phyloP scores from a whole-genome alignment of 1,140 invertebrate species.

The Trichomalopsis sarcophagae region DNA sequence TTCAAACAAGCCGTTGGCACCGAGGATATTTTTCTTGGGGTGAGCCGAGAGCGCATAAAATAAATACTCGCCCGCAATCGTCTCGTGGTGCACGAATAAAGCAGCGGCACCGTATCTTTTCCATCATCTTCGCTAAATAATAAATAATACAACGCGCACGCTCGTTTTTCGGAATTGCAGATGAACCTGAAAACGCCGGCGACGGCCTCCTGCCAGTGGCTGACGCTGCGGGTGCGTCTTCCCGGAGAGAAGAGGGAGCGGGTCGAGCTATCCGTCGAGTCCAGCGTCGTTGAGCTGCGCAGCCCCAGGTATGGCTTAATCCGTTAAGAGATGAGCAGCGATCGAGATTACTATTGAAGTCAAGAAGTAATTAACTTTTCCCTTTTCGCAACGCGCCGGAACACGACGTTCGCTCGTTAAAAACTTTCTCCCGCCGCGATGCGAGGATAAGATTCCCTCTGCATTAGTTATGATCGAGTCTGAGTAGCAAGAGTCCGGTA shows the following conservation, averaged over 20 bases:
- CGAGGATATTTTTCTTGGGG: conserved; percentile 90
- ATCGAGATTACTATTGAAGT: no score
- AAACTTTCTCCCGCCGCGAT: neutral
- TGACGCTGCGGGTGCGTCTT: conserved; percentile 84
- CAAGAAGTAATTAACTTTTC: conserved; percentile 32
- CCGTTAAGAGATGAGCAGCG: no score
- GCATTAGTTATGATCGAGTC: no score
- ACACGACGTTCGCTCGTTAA: neutral
- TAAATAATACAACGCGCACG: no score
- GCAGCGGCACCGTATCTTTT: no score
- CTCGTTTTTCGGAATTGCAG: conserved; percentile 69
- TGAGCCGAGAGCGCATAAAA: conserved; percentile 64
- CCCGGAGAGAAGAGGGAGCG: conserved; percentile 81
- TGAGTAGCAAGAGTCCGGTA: no score
- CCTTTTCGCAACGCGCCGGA: neutral
- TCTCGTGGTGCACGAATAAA: no score
- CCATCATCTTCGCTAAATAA: no score
- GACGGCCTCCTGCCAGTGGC: conserved; percentile 90
- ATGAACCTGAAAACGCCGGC: conserved; percentile 89
- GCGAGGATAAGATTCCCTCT: no score
- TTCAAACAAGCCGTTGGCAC: conserved; percentile 90
- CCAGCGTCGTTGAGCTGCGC: conserved; percentile 80
- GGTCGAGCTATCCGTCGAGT: conserved; percentile 83
- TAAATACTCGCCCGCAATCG: neutral
- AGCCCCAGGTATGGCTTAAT: conserved; percentile 76